These are phyloP conservation scores for Helicorthomorpha holstii DNA, from an alignment of 1,140 invertebrate species.

Conservation along the genomic window DNA sequence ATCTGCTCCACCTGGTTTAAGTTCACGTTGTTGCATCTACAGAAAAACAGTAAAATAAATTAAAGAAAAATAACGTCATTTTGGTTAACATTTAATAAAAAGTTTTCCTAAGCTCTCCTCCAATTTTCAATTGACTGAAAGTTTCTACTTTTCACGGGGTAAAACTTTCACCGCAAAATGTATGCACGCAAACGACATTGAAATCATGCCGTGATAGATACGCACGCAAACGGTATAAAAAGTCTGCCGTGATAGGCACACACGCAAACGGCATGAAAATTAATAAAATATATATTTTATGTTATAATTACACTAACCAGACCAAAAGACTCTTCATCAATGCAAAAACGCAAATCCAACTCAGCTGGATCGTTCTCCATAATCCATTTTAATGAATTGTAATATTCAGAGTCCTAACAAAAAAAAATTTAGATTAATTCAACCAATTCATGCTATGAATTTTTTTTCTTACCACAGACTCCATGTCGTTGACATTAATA, in stretches of 20 bases:
- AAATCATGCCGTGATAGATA: too few species aligned
- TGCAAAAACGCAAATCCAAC: conserved; percentile 81
- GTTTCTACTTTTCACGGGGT: too few species aligned
- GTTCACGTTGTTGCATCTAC: conserved; percentile 74
- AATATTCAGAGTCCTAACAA: conserved; percentile 78
- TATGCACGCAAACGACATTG: too few species aligned
- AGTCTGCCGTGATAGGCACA: too few species aligned
- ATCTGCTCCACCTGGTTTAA: conserved; percentile 79
- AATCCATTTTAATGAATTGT: conserved; percentile 93
- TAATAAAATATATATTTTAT: not conserved
- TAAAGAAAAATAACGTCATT: not conserved
- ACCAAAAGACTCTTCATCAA: conserved; percentile 93
- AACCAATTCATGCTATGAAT: not conserved
- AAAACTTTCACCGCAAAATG: too few species aligned
- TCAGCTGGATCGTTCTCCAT: conserved; percentile 88
- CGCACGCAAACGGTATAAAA: too few species aligned
- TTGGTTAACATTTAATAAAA: not conserved
- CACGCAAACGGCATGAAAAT: too few species aligned
- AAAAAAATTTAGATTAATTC: conserved; percentile 7
- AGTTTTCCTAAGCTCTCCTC: too few species aligned
- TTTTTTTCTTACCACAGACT: conserved; percentile 47
- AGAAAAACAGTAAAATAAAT: not conserved
- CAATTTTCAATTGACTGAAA: too few species aligned
- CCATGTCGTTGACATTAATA: conserved; percentile 94
- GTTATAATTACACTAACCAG: conserved; percentile 17